These are phyloP conservation scores for Toxonevra muliebris DNA, from an alignment of 2,888 invertebrate species.

Conservation along the genomic window DNA sequence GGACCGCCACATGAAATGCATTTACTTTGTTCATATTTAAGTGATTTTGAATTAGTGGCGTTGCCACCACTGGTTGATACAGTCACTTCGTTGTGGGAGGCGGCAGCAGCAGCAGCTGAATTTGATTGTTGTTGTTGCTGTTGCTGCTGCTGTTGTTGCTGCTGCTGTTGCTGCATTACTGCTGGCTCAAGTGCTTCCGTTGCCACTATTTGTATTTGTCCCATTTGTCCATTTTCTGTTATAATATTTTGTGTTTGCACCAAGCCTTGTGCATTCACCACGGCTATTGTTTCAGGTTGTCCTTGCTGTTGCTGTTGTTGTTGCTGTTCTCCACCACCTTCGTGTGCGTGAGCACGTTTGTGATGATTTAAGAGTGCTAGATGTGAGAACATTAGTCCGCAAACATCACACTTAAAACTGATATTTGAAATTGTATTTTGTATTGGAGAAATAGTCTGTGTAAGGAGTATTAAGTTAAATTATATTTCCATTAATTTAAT, in stretches of 20 bases:
- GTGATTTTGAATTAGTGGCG: constrained; percentile 58
- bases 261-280: constrained; percentile 67
- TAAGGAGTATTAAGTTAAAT: constrained; percentile 12
- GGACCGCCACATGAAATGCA: constrained; percentile 71
- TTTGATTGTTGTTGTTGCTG: constrained; percentile 42
- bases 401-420: constrained; percentile 88
- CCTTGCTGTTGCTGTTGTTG: constrained; percentile 50
- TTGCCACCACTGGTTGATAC: constrained; percentile 53
- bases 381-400: constrained; percentile 86
- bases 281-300: constrained; percentile 66
- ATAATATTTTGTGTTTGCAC: constrained; percentile 64
- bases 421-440: constrained; percentile 82
- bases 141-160: constrained; percentile 46
- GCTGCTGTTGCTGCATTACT: constrained; percentile 46
- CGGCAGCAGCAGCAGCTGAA: constrained; percentile 12
- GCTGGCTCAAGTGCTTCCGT: constrained; percentile 65
- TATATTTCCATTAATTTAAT: not conserved
- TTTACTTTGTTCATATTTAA: constrained; percentile 69
- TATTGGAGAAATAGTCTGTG: constrained; percentile 52
- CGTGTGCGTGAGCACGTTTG: constrained; percentile 80
- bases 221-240: constrained; percentile 63
- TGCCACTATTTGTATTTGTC: constrained; percentile 71
- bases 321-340: constrained; percentile 65
- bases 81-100: constrained; percentile 42
- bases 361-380: constrained; percentile 84